Evolutionary conservation across 1,140 invertebrate genomes (phyloP), one percentile per base, ranked within the genome.

Genomic region (Luehdorfia chinensis): DNA sequence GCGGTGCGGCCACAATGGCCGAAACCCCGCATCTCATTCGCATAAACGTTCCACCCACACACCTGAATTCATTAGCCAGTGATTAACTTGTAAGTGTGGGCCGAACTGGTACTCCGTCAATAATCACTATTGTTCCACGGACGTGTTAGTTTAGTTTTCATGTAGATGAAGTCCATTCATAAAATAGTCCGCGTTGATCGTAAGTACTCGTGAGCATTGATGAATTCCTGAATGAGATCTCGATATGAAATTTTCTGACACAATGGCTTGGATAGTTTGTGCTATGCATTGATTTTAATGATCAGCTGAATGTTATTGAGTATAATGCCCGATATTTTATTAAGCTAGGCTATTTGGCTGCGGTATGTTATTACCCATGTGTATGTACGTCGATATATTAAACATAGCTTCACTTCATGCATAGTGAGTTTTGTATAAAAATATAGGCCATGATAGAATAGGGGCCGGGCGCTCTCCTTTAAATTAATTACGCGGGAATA

Each of bases 71-170:
- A 81, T 81, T 81, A 80, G 44, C 50, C 21, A 53, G 53, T 64
- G 73, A 81, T 81, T 75, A 72, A 81, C 73, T 78, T 75, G 74
- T 81, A 72, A 69, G 71, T 65, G 71, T 78, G 61, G 71, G 77
- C 25, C 25, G 58, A 44, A 37, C 28, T 25, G 14, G 28, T 47
- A 25, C 21, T 30, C 34, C 9, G 45, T 39, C 54, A 63, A 57
- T 61, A 62, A 68, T 70, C 54, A 59, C 59, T 61, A 64, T 74
- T 74, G 66, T 72, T 39, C 50, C 49, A 57, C 63, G 62, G 55
- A 59, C 43, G 52, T 58, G 50, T 56, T 46, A 58, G 52, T 48
- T 60, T 55, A 53, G 12, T 37, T 30, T 30, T 11, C 34, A 11
- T 37, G 34, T 37, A 37, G 34, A n/a, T n/a, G 34, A 37, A 37